Conservation (phyloP, 2,113 vertebrate genomes). For the Pygathrix nemaeus region DNA sequence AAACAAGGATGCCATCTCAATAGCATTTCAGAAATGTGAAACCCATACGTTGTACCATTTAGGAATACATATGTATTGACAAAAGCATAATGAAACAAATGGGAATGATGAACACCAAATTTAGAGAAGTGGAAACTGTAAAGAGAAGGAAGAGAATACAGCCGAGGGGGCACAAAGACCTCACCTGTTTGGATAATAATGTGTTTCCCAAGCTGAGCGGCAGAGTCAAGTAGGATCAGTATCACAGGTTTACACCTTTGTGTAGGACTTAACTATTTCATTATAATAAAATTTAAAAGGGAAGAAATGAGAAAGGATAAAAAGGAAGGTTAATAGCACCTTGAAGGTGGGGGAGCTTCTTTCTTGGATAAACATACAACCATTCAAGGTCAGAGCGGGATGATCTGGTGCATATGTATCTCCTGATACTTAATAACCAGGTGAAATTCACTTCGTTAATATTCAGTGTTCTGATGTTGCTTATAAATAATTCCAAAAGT, state of each 20-base stretch:
- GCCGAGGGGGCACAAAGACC: not conserved
- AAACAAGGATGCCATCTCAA: not conserved
- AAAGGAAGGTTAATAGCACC: not conserved
- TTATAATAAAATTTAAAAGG: conserved; percentile 12
- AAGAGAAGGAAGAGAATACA: not conserved
- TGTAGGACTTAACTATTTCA: not conserved
- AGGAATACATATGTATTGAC: not conserved
- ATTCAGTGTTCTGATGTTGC: conserved; percentile 42
- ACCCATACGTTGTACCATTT: not conserved
- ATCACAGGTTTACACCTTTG: not conserved
- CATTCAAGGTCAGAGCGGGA: conserved; percentile 25
- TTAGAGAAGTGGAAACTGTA: not conserved
- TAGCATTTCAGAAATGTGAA: not conserved
- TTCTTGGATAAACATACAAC: not conserved
- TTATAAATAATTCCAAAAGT: conserved; percentile 73
- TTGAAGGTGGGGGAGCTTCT: not conserved
- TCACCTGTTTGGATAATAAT: not conserved
- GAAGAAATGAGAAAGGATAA: not conserved
- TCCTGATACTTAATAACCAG: conserved; percentile 33
- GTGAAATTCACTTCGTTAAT: conserved; percentile 67
- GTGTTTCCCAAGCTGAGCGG: not conserved
- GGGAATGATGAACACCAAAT: not conserved
- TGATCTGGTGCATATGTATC: not conserved
- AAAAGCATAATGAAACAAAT: conserved; percentile 9
- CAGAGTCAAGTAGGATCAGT: not conserved